Evolutionary conservation across 1,140 invertebrate species (phyloP), one percentile per base, ranked within the genome.

Genomic region (Asobara japonica): DNA sequence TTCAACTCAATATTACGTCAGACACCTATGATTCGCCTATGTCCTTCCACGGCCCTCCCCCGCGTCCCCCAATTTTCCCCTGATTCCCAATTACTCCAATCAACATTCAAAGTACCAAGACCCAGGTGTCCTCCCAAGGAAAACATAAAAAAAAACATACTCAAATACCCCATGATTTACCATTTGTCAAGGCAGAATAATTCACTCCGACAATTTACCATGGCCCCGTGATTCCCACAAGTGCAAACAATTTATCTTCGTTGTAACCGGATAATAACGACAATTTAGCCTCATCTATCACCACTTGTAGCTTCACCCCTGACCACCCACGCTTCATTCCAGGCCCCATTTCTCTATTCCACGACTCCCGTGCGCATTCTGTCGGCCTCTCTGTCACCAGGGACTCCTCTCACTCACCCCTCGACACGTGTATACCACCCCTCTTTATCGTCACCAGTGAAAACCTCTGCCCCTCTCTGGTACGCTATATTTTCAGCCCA

Each of bases 281-380:
- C 80, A 79, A 80, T 83, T 84, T 80, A 78, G 80, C 82, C 83
- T 84, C 85, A 81, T 87, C 85, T 86, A 85, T 86, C 84, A 87
- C 84, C 86, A 87, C 86, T 86, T 87, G 85, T 87, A 82, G 84
- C 84, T 82, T 77, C 79, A 82, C 77, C 79, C 82, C 79, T 80
- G 80, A 79, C 77, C 81, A 70, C 74, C 71, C 71, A 56, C 72
- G 18, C 60, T 56, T 38, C 18, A 45, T 45, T 11, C 16, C 69
- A 13, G 48, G 33, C 33, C 61, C 25, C 45, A 62, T 36, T 69
- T 41, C 38, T 70, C 31, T 41, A 41, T 30, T 56, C 38, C n/a
- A 22, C 51, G 33, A 16, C 60, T 36, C 27, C 62, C 31, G 60
- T 67, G 31, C 64, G 41, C 64, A 30, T 60, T 60, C 65, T 31